Base-by-base conservation (phyloP, 2,797 vertebrate species). In the Sternarchorhynchus goeldii region DNA sequence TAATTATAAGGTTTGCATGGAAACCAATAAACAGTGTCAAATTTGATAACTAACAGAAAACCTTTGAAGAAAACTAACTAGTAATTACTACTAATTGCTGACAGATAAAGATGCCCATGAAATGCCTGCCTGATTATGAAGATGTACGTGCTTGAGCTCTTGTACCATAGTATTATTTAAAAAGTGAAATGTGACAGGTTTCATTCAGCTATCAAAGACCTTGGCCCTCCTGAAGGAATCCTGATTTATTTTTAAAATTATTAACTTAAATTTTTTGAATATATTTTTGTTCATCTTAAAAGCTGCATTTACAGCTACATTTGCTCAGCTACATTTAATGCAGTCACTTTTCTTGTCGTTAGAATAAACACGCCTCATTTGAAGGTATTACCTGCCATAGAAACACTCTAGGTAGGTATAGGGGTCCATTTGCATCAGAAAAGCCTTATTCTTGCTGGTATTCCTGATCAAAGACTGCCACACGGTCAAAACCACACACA, bases 391-490 rank as follows among this genome's bases (percentile, higher is more conserved):
- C 1, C 16, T 2, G 17, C 18, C 14, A 7, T 10, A 12, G 18
- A 12, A 53, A 53, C 66, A 53, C 2, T 6, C 6, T 8, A 31
- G 50, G 20, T 67, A 79, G 12, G 62, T 29, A 60, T 57, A 16
- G 21, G 17, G n/a, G 6, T 72, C 73, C 16, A 21, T 53, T 41
- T 25, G 14, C 65, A 58, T 57, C 25, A 16, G 32, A 59, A 74
- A 18, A 3, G 34, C 60, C 69, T 73, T 29, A 75, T 45, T 72
- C 39, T 77, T 75, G 60, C 50, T 69, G 55, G 14, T 16, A 12
- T 50, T 50, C 76, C 18, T 56, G 75, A 83, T 70, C 72, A 75
- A 73, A 80, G 41, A 66, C 41, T 78, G 39, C 39, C 18, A 57
- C 62, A 70, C 25, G 7, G 14, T 60, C 32, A 41, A 12, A 36